Evolutionary conservation across 2,888 invertebrate species (phyloP).

Genomic region (Pemphredon lugubris): DNA sequence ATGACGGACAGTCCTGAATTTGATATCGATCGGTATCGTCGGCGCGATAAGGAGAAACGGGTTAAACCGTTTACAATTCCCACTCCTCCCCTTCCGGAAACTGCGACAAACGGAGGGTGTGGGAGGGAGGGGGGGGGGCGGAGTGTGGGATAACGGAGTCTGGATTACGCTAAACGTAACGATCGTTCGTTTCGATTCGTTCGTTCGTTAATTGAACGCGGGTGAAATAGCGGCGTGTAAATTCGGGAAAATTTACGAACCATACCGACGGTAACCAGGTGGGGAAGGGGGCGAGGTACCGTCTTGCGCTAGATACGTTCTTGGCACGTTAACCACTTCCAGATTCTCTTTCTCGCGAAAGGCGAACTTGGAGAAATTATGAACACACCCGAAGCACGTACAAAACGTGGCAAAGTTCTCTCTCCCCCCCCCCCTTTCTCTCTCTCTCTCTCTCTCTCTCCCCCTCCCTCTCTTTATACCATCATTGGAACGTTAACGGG

Average conservation of each 20-base stretch:
- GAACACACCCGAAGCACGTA: conserved; percentile 48
- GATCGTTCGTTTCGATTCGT: not conserved
- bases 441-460: conserved; percentile 10
- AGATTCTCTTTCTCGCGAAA: conserved; percentile 1
- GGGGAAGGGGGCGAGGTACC: no score
- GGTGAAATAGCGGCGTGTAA: conserved; percentile 1
- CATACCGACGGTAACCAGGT: conserved; percentile 2
- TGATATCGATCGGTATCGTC: not conserved
- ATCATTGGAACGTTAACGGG: conserved; percentile 57
- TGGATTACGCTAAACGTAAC: no score
- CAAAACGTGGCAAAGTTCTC: conserved; percentile 21
- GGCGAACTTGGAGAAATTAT: conserved; percentile 33
- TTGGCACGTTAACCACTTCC: conserved; percentile 37
- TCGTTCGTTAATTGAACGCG: no score
- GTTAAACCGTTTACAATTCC: not conserved
- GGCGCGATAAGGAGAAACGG: not conserved
- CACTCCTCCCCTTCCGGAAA: no score
- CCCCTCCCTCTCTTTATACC: conserved; percentile 37
- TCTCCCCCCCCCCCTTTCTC: conserved; percentile 26
- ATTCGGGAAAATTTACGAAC: conserved; percentile 30
- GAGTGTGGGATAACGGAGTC: no score
- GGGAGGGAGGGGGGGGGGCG: no score
- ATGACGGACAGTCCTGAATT: not conserved
- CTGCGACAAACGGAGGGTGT: no score
- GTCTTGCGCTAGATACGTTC: conserved; percentile 21